Evolutionary conservation across 2,888 invertebrate genomes (phyloP).

Genomic region (Ditylenchus weischeri): DNA sequence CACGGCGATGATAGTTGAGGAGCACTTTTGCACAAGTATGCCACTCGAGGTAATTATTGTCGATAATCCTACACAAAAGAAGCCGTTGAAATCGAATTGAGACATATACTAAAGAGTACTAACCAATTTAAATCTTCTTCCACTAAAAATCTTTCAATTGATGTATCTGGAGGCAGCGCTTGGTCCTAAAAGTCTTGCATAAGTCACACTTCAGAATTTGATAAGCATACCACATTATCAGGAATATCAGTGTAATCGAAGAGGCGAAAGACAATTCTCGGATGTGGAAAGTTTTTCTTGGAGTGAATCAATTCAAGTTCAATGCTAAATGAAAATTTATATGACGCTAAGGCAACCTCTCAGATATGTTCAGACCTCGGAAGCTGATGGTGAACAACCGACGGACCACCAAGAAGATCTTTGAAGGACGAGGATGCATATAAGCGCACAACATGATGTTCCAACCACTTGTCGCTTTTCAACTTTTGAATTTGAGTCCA

Average conservation of each 20-base stretch:
- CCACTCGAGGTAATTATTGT: conserved; percentile 60
- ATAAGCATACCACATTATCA: conserved; percentile 63
- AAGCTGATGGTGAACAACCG: conserved; percentile 90
- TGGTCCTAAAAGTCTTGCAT: conserved; percentile 58
- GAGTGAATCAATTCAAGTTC: conserved; percentile 11
- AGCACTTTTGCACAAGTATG: conserved; percentile 74
- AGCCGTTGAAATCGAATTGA: no score
- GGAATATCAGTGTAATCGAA: conserved; percentile 99
- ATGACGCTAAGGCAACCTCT: no score
- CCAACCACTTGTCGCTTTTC: conserved; percentile 81
- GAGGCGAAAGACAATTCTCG: conserved; percentile 84
- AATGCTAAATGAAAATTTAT: conserved; percentile 21
- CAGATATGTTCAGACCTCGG: conserved; percentile 59
- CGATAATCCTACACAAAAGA: conserved; percentile 19
- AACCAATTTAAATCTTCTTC: conserved; percentile 87
- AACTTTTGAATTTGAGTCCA: conserved; percentile 91
- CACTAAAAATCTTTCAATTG: conserved; percentile 92
- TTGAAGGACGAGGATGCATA: conserved; percentile 85
- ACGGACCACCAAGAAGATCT: conserved; percentile 67
- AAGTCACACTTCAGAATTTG: neutral
- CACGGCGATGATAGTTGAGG: conserved; percentile 74
- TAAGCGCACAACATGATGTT: conserved; percentile 68
- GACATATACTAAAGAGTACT: no score
- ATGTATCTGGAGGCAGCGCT: conserved; percentile 84
- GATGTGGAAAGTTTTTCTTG: conserved; percentile 77